Conservation (phyloP, 2,797 vertebrate species). For the Coregonus ussuriensis region DNA sequence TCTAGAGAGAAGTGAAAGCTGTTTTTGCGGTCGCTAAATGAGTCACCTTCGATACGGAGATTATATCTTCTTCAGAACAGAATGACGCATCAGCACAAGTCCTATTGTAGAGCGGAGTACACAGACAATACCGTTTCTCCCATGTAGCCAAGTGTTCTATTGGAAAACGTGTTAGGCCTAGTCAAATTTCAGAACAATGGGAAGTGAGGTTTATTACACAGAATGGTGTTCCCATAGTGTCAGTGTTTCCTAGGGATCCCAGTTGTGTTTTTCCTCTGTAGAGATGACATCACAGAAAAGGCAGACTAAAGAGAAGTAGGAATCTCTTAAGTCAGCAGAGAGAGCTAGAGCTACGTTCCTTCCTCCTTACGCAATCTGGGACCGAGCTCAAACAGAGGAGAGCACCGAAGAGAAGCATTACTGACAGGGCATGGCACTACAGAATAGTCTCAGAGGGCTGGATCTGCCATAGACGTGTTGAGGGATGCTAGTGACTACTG, state of each 20-base stretch:
- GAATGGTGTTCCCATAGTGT: background rate
- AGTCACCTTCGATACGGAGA: background rate
- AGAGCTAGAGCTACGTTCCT: constrained; percentile 2
- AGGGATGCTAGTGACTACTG: background rate
- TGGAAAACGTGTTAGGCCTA: too few species aligned
- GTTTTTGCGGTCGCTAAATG: too few species aligned
- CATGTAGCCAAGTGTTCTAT: too few species aligned
- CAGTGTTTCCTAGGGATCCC: background rate
- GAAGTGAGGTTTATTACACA: background rate
- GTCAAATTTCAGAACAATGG: background rate
- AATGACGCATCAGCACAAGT: background rate
- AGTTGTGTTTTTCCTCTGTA: constrained; percentile 15
- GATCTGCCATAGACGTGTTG: background rate
- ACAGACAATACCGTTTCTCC: too few species aligned
- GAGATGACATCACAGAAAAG: constrained; percentile 4
- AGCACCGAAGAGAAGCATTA: too few species aligned
- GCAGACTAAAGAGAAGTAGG: constrained; percentile 4
- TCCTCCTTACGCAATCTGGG: constrained; percentile 23
- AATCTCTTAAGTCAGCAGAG: constrained; percentile 29
- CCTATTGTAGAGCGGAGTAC: background rate
- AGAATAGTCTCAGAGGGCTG: background rate
- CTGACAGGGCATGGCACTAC: constrained; percentile 2
- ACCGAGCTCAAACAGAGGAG: background rate
- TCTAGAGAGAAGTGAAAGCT: background rate
- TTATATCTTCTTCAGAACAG: background rate